Evolutionary conservation across 2,113 vertebrate genomes (phyloP), one percentile per base, ranked within the genome.

Genomic region (Hemiprocne comata): DNA sequence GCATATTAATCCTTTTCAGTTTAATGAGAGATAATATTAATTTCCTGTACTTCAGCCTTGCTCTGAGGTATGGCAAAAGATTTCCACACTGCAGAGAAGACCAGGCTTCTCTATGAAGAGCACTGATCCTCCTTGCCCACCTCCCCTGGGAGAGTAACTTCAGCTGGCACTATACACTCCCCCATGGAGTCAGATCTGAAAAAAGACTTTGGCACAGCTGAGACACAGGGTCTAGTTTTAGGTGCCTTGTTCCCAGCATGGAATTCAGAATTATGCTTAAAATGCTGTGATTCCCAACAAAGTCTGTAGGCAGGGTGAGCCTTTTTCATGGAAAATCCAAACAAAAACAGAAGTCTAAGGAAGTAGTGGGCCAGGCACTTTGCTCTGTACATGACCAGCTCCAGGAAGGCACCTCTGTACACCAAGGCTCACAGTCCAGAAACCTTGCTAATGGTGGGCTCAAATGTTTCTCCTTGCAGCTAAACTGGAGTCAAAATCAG

Each of bases 11-110:
- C 36, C 26, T 90, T 84, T 80, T 78, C 65, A 53, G 5, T 81
- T 84, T 79, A 93, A 75, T 72, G 21, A 90, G 79, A 81, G 6
- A 60, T 67, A 74, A 67, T 34, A 93, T 31, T 60, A 4, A 75
- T 95, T 91, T 85, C 50, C 69, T 87, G 26, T 51, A 74, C n/a
- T 83, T 93, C 87, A 87, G 40, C 36, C 33, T 92, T 84, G 13
- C 42, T 93, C 55, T 71, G 51, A 90, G 44, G 17, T 81, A 61
- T 29, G 40, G 50, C 13, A 92, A 84, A 76, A 89, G 26, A 62
- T 70, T 78, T 82, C 19, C 38, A 79, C 53, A 50, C 4, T 33
- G 19, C 23, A 58, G 25, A 53, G 34, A 70, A 76, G 67, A n/a
- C 10, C 16, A 64, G 17, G 9, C 6, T 40, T 77, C 33, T 75